Evolutionary conservation across 1,140 invertebrate species (phyloP).

Genomic region (Eupristina koningsbergeri): DNA sequence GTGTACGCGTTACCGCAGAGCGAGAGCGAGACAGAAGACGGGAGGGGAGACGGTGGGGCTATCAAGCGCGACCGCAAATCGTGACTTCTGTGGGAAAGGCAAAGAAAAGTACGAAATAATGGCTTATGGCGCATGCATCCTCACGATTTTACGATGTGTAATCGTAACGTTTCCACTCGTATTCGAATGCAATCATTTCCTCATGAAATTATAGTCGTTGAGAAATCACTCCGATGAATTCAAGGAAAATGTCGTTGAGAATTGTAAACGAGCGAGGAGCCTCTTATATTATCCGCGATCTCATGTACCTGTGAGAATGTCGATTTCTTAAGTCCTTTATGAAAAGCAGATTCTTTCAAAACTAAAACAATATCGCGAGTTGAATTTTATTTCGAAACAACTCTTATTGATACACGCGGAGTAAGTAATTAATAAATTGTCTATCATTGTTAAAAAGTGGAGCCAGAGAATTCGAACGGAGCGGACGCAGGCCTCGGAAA

Average conservation of each 20-base stretch:
- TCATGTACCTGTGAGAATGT: slow-evolving; percentile 9
- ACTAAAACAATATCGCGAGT: too few relatives aligned
- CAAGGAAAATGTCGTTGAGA: slow-evolving; percentile 40
- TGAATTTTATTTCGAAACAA: too few relatives aligned
- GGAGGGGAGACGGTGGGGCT: slow-evolving; percentile 56
- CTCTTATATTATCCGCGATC: slow-evolving; percentile 12
- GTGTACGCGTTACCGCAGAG: neutral
- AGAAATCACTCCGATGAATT: slow-evolving; percentile 31
- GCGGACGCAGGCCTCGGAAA: neutral
- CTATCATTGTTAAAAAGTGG: too few relatives aligned
- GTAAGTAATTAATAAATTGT: too few relatives aligned
- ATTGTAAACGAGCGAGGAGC: slow-evolving; percentile 31
- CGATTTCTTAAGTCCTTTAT: slow-evolving; percentile 12
- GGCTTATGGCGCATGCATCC: slow-evolving; percentile 47
- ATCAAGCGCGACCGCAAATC: slow-evolving; percentile 72
- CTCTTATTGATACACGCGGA: too few relatives aligned
- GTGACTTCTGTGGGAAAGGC: slow-evolving; percentile 72
- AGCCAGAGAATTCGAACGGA: too few relatives aligned
- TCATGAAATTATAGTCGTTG: slow-evolving; percentile 42
- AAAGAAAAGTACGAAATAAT: slow-evolving; percentile 58
- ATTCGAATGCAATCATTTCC: slow-evolving; percentile 50
- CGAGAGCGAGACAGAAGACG: neutral
- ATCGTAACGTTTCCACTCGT: slow-evolving; percentile 48
- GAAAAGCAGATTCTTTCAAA: neutral
- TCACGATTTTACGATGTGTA: slow-evolving; percentile 49